Conservation (phyloP, 2,888 invertebrate genomes). For the Dolichomitus sp. region DNA sequence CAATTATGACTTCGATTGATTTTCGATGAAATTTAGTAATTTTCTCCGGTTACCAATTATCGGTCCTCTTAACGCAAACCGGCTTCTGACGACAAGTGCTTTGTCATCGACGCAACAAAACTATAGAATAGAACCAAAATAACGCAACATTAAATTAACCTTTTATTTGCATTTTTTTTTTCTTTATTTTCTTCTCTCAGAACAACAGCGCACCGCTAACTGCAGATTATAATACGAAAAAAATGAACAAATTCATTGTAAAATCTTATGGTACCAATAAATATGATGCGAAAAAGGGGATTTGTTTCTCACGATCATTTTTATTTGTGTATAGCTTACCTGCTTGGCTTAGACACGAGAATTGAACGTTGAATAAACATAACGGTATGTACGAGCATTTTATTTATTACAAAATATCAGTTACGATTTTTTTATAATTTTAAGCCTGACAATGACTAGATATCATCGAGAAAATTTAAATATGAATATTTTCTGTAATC, state of each 20-base stretch:
- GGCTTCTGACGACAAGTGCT: constrained; percentile 68
- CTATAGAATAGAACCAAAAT: constrained; percentile 39
- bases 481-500: neutral
- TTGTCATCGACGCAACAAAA: constrained; percentile 50
- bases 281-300: constrained; percentile 78
- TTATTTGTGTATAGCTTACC: neutral
- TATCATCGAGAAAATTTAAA: neutral
- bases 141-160: constrained; percentile 61
- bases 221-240: constrained; percentile 79
- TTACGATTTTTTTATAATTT: no score
- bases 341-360: neutral
- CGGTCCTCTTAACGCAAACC: constrained; percentile 20
- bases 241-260: constrained; percentile 78
- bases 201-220: constrained; percentile 79
- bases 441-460: no score
- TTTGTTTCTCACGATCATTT: constrained; percentile 1
- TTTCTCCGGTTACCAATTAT: constrained; percentile 14
- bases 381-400: neutral
- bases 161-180: constrained; percentile 71
- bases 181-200: constrained; percentile 65
- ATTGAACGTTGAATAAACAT: neutral
- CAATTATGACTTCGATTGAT: neutral
- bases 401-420: no score
- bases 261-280: constrained; percentile 82
- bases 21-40: constrained; percentile 19